Evolutionary conservation across 2,888 invertebrate genomes (phyloP).

Genomic region (Auanema sp.): DNA sequence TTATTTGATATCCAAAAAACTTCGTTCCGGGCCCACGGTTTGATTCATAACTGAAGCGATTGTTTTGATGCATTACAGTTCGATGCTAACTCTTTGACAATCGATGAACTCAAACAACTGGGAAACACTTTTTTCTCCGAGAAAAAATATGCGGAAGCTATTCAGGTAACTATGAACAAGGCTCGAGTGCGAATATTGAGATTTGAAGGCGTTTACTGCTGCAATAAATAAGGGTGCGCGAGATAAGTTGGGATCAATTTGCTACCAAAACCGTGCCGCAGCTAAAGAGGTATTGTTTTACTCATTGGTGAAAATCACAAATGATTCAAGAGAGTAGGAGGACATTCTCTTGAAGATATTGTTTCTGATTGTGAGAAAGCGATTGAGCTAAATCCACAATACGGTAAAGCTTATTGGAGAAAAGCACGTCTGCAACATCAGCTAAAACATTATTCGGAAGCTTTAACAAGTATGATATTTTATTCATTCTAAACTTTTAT

Average conservation of each 20-base stretch:
- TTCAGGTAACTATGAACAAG: conserved; percentile 8
- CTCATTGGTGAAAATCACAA: not conserved
- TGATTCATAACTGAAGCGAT: not conserved
- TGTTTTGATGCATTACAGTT: not conserved
- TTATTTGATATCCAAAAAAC: conserved; percentile 7
- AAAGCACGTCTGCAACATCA: conserved; percentile 10
- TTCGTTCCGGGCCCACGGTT: not conserved
- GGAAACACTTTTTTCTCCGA: conserved; percentile 22
- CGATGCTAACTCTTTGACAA: conserved; percentile 3
- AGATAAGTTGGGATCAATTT: conserved; percentile 18
- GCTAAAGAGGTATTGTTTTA: conserved; percentile 19
- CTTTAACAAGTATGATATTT: conserved; percentile 14
- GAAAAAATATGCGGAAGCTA: conserved; percentile 22
- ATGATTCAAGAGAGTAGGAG: not conserved
- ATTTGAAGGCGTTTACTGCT: conserved; percentile 15
- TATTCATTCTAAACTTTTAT: not conserved
- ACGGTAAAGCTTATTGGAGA: conserved; percentile 65
- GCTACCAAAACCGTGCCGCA: conserved; percentile 26
- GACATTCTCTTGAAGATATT: conserved; percentile 15
- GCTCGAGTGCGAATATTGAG: not conserved
- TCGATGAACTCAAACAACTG: conserved; percentile 18
- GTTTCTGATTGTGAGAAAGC: conserved; percentile 25
- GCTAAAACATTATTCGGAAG: conserved; percentile 12
- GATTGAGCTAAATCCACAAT: conserved; percentile 63
- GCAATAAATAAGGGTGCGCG: conserved; percentile 16